These are phyloP conservation scores for Lagria hirta DNA, from an alignment of 2,888 invertebrate species.

Conservation along the genomic window DNA sequence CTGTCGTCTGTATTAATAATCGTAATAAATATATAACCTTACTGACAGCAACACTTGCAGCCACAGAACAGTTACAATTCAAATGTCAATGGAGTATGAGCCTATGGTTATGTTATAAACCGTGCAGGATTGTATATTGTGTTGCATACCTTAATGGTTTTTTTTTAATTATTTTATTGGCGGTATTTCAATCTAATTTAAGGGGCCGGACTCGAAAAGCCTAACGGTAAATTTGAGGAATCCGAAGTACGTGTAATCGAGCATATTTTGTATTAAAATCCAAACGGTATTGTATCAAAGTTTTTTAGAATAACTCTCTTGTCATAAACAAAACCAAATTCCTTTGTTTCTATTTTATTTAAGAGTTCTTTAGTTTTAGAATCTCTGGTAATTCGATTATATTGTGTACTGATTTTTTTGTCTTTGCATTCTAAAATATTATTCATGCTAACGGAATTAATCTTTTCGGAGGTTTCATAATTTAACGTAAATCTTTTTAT, in stretches of 20 bases:
- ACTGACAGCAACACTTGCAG: slow-evolving; percentile 14
- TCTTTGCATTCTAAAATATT: too few relatives aligned
- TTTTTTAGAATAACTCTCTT: slow-evolving; percentile 1
- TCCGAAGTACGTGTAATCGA: slow-evolving; percentile 7
- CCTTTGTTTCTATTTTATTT: too few relatives aligned
- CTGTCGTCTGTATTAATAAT: slow-evolving; percentile 17
- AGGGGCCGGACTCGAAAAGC: slow-evolving; percentile 8
- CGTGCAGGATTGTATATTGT: slow-evolving; percentile 14
- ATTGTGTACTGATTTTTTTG: too few relatives aligned
- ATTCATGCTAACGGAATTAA: too few relatives aligned
- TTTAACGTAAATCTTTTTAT: too few relatives aligned
- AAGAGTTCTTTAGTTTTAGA: too few relatives aligned
- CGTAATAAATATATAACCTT: slow-evolving; percentile 13
- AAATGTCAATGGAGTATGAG: slow-evolving; percentile 13
- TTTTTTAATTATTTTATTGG: slow-evolving; percentile 8
- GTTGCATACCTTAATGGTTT: slow-evolving; percentile 8
- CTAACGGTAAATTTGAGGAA: slow-evolving; percentile 9
- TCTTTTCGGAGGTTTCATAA: too few relatives aligned
- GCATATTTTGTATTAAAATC: slow-evolving; percentile 4
- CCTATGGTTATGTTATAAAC: slow-evolving; percentile 14
- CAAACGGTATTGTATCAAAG: too few relatives aligned
- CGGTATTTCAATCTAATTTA: slow-evolving; percentile 13
- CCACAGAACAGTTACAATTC: slow-evolving; percentile 3
- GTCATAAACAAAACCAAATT: slow-evolving; percentile 1
- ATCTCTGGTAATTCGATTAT: too few relatives aligned